phyloP scores from a whole-genome alignment of 2,888 invertebrate genomes.

The Ctena decussata region DNA sequence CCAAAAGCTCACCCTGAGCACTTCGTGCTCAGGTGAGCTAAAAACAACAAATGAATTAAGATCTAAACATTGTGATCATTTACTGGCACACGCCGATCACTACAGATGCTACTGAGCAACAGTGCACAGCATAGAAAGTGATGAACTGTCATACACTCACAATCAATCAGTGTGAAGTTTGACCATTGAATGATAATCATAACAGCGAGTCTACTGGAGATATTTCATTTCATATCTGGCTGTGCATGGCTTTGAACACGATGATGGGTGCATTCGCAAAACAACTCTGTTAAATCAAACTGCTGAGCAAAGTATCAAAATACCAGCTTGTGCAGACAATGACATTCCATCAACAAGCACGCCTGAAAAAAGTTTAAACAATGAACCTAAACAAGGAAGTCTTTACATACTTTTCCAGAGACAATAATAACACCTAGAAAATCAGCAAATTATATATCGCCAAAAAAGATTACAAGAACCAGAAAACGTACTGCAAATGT shows the following conservation, averaged over 20 bases:
- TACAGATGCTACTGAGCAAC: background rate
- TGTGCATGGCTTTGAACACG: background rate
- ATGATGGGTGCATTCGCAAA: background rate
- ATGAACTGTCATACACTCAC: background rate
- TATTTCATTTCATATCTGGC: background rate
- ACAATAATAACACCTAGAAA: background rate
- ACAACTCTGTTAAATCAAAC: background rate
- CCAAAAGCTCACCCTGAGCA: no score
- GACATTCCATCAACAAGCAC: background rate
- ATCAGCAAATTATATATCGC: background rate
- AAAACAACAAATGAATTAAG: background rate
- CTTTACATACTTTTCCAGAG: background rate
- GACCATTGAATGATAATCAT: background rate
- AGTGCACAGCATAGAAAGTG: background rate
- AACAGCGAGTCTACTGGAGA: background rate
- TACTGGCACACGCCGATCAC: background rate
- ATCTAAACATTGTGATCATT: background rate
- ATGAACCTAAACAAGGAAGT: background rate
- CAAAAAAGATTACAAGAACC: background rate
- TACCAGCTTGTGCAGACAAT: background rate
- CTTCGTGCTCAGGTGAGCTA: no score
- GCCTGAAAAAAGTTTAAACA: background rate
- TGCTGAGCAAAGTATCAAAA: background rate
- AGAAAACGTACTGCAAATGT: constrained; percentile 18
- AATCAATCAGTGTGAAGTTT: background rate